Base-by-base conservation (phyloP, 2,888 invertebrate genomes). In the Drosophila ezoana region DNA sequence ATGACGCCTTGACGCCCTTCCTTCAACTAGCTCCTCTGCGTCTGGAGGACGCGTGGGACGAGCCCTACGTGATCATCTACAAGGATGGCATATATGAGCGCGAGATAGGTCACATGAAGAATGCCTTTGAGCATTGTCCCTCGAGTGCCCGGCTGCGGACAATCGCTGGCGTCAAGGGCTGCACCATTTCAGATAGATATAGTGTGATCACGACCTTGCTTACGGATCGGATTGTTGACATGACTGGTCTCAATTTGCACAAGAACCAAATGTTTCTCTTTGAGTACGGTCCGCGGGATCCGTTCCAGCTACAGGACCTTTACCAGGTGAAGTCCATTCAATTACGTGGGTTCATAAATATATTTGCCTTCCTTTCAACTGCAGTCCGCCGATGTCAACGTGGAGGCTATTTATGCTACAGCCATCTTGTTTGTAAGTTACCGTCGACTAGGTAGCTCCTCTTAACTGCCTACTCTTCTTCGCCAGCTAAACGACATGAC, bases 401-500 rank as follows among this genome's bases (percentile, higher is more conserved):
- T 10, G 1, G 13, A 49, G 1, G 33, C 67, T 3, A 14, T 85
- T 0, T 60, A 56, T 4, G 60, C 68, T 5, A 51, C 59, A 10
- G 69, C 44, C 1, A 62, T 76, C 1, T 9, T 82, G 8, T 76
- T 86, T 48, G 81, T 81, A 45, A 66, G 83, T 76, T 4, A 0
- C 32, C 3, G 9, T 1, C 37, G 10, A 5, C 1, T 8, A 2
- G 4, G 8, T 5, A 11, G 5, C 16, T 63, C 1, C 41, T 3
- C 0, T 3, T 13, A 9, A 10, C 1, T 11, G 0, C 0, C n/a
- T 13, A 2, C 13, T 33, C 11, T 18, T 18, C 4, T 20, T n/a
- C 23, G 14, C 3, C 13, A 81, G 81, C 45, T 81, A 0, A 79
- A 63, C 4, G 59, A 79, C 16, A 40, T 69, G 14, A 13, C 14